Conservation (phyloP, 2,797 vertebrate genomes). For the Philypnodon macrostomus region DNA sequence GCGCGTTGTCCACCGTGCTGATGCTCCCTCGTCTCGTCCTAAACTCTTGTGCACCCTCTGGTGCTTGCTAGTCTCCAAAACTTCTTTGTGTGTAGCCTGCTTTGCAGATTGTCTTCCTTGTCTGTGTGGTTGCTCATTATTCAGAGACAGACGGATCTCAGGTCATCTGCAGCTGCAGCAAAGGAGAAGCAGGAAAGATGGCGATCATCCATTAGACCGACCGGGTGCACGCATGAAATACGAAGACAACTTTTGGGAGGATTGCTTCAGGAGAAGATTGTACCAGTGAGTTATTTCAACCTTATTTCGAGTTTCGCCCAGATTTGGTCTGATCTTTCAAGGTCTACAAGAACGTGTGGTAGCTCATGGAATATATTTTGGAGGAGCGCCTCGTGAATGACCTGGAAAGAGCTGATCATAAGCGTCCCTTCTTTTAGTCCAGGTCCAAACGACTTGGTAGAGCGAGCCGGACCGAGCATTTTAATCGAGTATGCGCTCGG, state of each 20-base stretch:
- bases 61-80: constrained; percentile 87
- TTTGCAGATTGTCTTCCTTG: constrained; percentile 97
- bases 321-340: constrained; percentile 67
- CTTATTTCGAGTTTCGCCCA: constrained; percentile 63
- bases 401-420: constrained; percentile 73
- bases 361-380: constrained; percentile 74
- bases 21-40: constrained; percentile 78
- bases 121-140: constrained; percentile 98
- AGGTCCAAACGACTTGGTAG: constrained; percentile 73
- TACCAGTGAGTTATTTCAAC: constrained; percentile 66
- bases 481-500: constrained; percentile 69
- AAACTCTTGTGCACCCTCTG: constrained; percentile 99
- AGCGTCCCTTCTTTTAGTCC: constrained; percentile 55
- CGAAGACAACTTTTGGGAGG: constrained; percentile 88
- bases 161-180: constrained; percentile 98
- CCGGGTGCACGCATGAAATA: constrained; percentile 94
- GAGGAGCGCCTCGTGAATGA: constrained; percentile 78
- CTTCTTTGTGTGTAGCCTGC: constrained; percentile 92
- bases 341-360: constrained; percentile 76
- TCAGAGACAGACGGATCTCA: constrained; percentile 99
- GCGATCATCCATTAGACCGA: constrained; percentile 99
- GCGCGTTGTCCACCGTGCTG: constrained; percentile 76
- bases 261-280: constrained; percentile 77
- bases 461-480: constrained; percentile 73
- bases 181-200: constrained; percentile 96